Evolutionary conservation across 2,113 vertebrate species (phyloP).

Genomic region (Casuarius casuarius): DNA sequence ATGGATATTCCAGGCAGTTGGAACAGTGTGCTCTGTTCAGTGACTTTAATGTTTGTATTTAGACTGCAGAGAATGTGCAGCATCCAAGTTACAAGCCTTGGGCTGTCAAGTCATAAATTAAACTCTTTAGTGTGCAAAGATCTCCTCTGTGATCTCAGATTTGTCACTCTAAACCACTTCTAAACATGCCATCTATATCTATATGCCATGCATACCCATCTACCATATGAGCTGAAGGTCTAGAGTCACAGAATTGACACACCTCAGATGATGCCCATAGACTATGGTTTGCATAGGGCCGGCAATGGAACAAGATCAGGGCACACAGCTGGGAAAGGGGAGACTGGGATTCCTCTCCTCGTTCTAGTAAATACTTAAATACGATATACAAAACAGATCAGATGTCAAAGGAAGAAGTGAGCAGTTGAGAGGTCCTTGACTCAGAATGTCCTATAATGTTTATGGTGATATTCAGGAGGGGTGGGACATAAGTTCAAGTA

Average conservation of each 20-base stretch:
- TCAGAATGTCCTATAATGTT: neutral
- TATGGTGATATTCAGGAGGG: rapidly evolving
- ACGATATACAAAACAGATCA: neutral
- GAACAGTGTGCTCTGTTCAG: neutral
- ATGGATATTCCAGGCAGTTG: neutral
- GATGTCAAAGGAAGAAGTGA: neutral
- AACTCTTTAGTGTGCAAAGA: neutral
- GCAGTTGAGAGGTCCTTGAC: neutral
- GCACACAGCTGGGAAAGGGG: neutral
- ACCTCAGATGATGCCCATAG: neutral
- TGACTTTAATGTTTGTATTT: neutral
- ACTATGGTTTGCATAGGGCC: neutral
- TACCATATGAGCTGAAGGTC: neutral
- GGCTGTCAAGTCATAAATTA: neutral
- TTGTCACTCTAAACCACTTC: neutral
- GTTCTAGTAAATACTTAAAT: neutral
- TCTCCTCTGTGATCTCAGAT: neutral
- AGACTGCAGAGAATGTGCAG: neutral
- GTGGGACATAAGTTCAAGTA: neutral
- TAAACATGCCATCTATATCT: neutral
- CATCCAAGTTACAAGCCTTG: neutral
- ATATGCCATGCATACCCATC: neutral
- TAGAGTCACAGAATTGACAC: neutral
- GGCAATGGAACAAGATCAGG: neutral
- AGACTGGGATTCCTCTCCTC: neutral